A percentile compares a stretch with the other conserved stretches of the same genome.
These are phyloP conservation scores for Orcinus orca DNA, from an alignment of 2,113 vertebrate genomes.

Conservation along the genomic window DNA sequence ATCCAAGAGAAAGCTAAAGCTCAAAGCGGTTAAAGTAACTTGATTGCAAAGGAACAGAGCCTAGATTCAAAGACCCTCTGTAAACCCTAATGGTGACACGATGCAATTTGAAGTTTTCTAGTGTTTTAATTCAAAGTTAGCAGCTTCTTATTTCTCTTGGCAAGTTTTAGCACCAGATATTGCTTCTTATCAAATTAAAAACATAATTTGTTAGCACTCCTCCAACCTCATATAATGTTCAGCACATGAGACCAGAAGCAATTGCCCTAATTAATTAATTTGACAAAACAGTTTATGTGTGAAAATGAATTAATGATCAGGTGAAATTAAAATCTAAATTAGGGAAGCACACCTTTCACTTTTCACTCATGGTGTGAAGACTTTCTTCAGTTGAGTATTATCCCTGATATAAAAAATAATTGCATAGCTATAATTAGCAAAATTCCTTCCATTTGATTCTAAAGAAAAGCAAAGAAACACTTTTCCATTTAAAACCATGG, in stretches of 20 bases:
- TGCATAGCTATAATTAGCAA: conserved; percentile 11
- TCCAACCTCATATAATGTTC: conserved; percentile 32
- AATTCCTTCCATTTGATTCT: conserved; percentile 17
- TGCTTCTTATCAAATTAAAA: conserved; percentile 58
- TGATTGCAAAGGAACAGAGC: background rate
- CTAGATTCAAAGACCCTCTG: background rate
- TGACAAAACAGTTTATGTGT: conserved; percentile 59
- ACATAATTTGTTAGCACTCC: conserved; percentile 53
- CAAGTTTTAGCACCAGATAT: conserved; percentile 26
- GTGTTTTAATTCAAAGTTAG: conserved; percentile 22
- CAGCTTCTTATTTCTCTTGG: conserved; percentile 39
- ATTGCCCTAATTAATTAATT: conserved; percentile 70
- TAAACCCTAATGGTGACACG: background rate
- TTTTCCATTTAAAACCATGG: background rate
- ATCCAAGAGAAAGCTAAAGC: conserved; percentile 10
- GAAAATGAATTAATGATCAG: conserved; percentile 55
- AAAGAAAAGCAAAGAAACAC: background rate
- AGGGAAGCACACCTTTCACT: conserved; percentile 6
- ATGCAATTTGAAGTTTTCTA: background rate
- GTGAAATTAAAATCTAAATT: conserved; percentile 69
- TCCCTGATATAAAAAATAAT: conserved; percentile 33
- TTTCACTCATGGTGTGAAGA: background rate
- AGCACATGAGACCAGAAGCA: conserved; percentile 46
- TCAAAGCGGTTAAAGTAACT: conserved; percentile 4
- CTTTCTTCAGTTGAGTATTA: conserved; percentile 21